These are phyloP conservation scores for Drosophila colorata DNA, from an alignment of 2,888 invertebrate species.

Conservation along the genomic window DNA sequence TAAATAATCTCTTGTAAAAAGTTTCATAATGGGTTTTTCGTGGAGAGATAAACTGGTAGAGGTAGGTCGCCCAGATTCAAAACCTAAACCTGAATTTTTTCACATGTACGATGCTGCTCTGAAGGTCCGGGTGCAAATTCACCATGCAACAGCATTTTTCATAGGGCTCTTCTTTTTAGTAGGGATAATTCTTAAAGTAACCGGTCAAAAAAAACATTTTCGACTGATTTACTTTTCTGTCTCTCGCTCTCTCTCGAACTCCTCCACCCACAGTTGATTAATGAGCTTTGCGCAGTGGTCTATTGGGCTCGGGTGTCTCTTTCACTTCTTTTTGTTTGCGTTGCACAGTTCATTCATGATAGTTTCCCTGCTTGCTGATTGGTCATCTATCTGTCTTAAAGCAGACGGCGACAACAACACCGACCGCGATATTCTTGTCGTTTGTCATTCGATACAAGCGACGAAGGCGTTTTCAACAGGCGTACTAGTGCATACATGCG, in stretches of 20 bases:
- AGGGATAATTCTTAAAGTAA: no score
- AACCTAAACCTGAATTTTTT: no score
- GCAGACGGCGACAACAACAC: constrained; percentile 30
- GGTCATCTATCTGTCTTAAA: constrained; percentile 56
- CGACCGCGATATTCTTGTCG: constrained; percentile 48
- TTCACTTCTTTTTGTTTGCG: constrained; percentile 42
- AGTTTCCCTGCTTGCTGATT: constrained; percentile 41
- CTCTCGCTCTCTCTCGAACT: background rate
- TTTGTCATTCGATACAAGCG: constrained; percentile 74
- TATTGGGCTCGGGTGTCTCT: constrained; percentile 27
- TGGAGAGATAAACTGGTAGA: no score
- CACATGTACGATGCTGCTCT: no score
- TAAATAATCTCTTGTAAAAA: no score
- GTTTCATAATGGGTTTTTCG: no score
- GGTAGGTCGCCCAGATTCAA: no score
- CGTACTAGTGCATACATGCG: constrained; percentile 19
- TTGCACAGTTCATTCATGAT: constrained; percentile 62
- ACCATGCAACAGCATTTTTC: no score
- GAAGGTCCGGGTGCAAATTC: no score
- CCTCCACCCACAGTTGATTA: constrained; percentile 56
- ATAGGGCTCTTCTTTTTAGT: no score
- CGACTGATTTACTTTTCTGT: no score
- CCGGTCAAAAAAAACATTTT: no score
- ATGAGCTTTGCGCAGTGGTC: constrained; percentile 46
- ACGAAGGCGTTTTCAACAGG: constrained; percentile 73